phyloP scores from a whole-genome alignment of 2,113 vertebrate species.

The Tachycineta bicolor region DNA sequence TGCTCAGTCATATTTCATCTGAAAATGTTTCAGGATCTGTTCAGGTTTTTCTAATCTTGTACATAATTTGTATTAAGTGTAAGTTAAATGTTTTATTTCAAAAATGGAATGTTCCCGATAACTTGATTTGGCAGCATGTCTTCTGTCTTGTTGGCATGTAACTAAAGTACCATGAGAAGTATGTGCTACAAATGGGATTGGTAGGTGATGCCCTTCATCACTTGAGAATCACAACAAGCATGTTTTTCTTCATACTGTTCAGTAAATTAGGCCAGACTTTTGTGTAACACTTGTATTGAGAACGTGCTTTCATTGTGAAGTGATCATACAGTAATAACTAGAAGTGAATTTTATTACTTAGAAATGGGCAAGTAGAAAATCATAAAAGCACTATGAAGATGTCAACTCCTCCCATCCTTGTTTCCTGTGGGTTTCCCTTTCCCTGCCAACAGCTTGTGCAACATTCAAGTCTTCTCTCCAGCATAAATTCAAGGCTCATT shows the following conservation, averaged over 20 bases:
- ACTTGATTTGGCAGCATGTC: constrained; percentile 75
- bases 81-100: constrained; percentile 83
- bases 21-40: constrained; percentile 68
- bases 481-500: constrained; percentile 50
- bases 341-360: constrained; percentile 69
- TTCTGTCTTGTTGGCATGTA: constrained; percentile 73
- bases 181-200: constrained; percentile 69
- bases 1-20: constrained; percentile 33
- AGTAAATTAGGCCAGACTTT: constrained; percentile 65
- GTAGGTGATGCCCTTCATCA: constrained; percentile 63
- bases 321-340: constrained; percentile 68
- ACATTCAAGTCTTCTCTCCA: constrained; percentile 41
- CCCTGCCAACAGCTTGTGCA: constrained; percentile 43
- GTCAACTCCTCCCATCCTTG: constrained; percentile 8
- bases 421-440: constrained; percentile 31
- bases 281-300: constrained; percentile 66
- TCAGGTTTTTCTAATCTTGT: constrained; percentile 78
- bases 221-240: constrained; percentile 61
- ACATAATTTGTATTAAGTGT: constrained; percentile 86
- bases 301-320: constrained; percentile 73
- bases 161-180: constrained; percentile 67
- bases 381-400: constrained; percentile 70
- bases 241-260: constrained; percentile 53
- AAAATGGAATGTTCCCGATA: constrained; percentile 72
- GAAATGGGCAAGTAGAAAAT: constrained; percentile 66